Evolutionary conservation across 2,888 invertebrate species (phyloP).

Genomic region (Uloborus plumipes): DNA sequence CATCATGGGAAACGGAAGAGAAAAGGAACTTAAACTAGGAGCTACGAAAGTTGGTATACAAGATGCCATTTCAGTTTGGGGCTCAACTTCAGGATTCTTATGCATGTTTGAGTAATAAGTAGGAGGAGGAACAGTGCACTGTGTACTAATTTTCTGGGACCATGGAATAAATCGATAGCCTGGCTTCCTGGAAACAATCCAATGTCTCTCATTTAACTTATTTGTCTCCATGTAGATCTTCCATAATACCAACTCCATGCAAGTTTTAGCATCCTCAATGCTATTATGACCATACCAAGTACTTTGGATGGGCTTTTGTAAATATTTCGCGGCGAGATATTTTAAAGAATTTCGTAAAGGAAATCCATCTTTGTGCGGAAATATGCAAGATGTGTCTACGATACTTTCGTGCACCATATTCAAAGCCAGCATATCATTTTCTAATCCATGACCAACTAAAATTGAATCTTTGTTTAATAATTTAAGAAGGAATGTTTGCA

Average conservation of each 20-base stretch:
- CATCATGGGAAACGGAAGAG: too few species aligned
- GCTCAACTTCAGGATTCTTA: too few species aligned
- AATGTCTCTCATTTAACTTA: too few species aligned
- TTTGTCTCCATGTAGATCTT: constrained; percentile 24
- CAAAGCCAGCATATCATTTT: constrained; percentile 34
- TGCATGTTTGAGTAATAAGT: too few species aligned
- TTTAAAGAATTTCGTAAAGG: constrained; percentile 31
- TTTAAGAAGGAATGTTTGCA: constrained; percentile 6
- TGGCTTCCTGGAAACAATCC: too few species aligned
- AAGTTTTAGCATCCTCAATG: constrained; percentile 34
- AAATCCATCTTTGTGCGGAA: constrained; percentile 24
- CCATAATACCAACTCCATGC: constrained; percentile 36
- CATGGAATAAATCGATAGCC: too few species aligned
- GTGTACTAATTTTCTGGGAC: too few species aligned
- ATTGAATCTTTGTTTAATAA: constrained; percentile 33
- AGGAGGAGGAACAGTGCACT: too few species aligned
- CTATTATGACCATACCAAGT: constrained; percentile 25
- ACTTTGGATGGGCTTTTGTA: constrained; percentile 23
- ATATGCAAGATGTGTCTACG: constrained; percentile 34
- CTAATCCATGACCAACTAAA: constrained; percentile 27
- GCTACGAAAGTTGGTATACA: too few species aligned
- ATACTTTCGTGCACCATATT: constrained; percentile 35
- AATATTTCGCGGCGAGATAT: constrained; percentile 14
- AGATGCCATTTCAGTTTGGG: too few species aligned
- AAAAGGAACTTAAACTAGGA: too few species aligned